Percentiles rank a stretch among this genome's conserved stretches.
phyloP scores from a whole-genome alignment of 2,888 invertebrate genomes.

The Artemia sinica region DNA sequence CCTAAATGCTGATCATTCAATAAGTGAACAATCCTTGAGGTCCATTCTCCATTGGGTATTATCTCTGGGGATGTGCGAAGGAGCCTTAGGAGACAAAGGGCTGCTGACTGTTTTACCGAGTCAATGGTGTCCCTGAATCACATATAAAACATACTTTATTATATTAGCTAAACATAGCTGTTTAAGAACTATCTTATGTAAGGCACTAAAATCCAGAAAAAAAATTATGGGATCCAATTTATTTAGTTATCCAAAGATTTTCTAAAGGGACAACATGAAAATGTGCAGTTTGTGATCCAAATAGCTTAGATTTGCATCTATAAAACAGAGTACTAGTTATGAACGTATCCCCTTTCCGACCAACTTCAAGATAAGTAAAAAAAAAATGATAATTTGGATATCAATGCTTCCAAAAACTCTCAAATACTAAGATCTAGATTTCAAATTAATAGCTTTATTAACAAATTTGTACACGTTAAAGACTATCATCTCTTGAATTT shows the following conservation, averaged over 20 bases:
- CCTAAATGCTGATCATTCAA: conserved; percentile 98
- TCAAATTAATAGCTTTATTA: too few species aligned
- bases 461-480: too few species aligned
- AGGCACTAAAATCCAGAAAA: too few species aligned
- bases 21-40: conserved; percentile 91
- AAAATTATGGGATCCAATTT: too few species aligned
- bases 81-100: conserved; percentile 78
- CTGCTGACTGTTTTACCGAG: conserved; percentile 97
- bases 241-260: too few species aligned
- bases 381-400: too few species aligned
- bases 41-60: conserved; percentile 95
- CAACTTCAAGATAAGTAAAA: too few species aligned
- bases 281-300: neutral
- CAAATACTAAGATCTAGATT: too few species aligned
- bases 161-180: too few species aligned
- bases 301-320: neutral
- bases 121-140: conserved; percentile 81
- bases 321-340: conserved; percentile 5
- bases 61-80: conserved; percentile 90
- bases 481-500: too few species aligned
- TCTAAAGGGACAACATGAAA: too few species aligned
- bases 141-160: conserved; percentile 18
- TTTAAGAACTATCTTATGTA: neutral
- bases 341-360: neutral
- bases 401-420: too few species aligned